Evolutionary conservation across 64 coral and sea anemone genomes (phyloP).

Genomic region (Pachyseris speciosa): DNA sequence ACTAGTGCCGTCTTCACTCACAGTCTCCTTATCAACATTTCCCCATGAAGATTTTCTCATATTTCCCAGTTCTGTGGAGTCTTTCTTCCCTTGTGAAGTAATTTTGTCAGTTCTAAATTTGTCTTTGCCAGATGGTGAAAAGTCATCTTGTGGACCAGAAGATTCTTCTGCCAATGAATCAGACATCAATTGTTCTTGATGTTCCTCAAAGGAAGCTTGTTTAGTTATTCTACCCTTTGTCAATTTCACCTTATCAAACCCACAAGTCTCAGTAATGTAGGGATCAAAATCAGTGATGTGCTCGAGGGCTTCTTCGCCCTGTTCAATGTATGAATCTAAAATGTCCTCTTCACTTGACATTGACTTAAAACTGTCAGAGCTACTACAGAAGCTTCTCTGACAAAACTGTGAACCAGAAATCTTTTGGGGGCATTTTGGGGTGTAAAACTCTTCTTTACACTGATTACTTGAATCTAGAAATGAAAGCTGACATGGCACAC

Average conservation of each 20-base stretch:
- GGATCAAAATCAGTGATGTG: not conserved
- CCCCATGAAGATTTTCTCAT: not conserved
- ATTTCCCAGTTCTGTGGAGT: not conserved
- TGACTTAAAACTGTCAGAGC: slow-evolving; percentile 75
- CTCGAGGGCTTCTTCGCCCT: slow-evolving; percentile 81
- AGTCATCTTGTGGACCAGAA: not conserved
- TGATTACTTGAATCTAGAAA: not conserved
- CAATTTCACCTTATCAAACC: not conserved
- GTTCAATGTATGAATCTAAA: slow-evolving; percentile 60
- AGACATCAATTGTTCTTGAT: not conserved
- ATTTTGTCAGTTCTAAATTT: not conserved
- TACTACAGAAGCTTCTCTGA: slow-evolving; percentile 72
- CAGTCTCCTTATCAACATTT: not conserved
- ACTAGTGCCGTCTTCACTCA: not conserved
- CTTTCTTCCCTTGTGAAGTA: not conserved
- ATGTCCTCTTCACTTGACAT: slow-evolving; percentile 64
- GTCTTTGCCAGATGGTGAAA: not conserved
- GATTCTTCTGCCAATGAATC: not conserved
- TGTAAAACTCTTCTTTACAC: not conserved
- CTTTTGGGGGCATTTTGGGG: not conserved
- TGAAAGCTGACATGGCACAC: slow-evolving; percentile 11
- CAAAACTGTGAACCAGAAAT: slow-evolving; percentile 65
- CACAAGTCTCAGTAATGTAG: not conserved
- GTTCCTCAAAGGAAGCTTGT: slow-evolving; percentile 69
- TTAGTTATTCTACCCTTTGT: slow-evolving; percentile 14